Base-by-base conservation (phyloP, 2,888 invertebrate species). In the Schrankia costaestrigalis region DNA sequence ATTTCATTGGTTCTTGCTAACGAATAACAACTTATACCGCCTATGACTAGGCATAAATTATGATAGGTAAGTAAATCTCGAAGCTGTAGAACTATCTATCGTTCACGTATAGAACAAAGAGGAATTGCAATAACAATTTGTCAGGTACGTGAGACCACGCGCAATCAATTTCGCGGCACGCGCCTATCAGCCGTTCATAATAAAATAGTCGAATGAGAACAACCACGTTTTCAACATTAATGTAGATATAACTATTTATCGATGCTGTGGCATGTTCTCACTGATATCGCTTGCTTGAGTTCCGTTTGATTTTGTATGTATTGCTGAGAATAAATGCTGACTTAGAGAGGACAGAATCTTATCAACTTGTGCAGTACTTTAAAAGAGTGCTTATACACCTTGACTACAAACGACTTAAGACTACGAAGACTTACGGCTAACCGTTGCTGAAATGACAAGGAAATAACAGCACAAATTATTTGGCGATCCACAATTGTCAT, bases 81-180 rank as follows among this genome's bases (percentile, higher is more conserved):
- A 55, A 41, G 33, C 45, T 28, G 43, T 37, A 42, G 40, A 26
- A 46, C 48, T 34, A 48, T 52, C 47, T 51, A 60, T 63, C 51
- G 56, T 61, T 60, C 60, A 49, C 53, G 56, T 53, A 25, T 47
- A 51, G 52, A 60, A 60, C 60, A 61, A 56, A 62, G 62, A 57
- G 45, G 51, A 61, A 60, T 56, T 68, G 71, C 67, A 66, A 64
- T 42, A 56, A 47, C 73, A 71, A 77, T 78, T 74, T 74, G 73
- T 75, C 59, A 64, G 60, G 59, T 68, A 78, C 77, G 78, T 76
- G 76, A 66, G 59, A 63, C 64, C 63, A 67, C 62, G 70, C 64
- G 50, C 64, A 73, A 77, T 77, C 78, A 75, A 78, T 79, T 77
- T 71, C 43, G 65, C 52, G 69, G 73, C 76, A 79, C 78, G 73